Conservation (phyloP, 1,140 invertebrate species). For the Musca domestica region DNA sequence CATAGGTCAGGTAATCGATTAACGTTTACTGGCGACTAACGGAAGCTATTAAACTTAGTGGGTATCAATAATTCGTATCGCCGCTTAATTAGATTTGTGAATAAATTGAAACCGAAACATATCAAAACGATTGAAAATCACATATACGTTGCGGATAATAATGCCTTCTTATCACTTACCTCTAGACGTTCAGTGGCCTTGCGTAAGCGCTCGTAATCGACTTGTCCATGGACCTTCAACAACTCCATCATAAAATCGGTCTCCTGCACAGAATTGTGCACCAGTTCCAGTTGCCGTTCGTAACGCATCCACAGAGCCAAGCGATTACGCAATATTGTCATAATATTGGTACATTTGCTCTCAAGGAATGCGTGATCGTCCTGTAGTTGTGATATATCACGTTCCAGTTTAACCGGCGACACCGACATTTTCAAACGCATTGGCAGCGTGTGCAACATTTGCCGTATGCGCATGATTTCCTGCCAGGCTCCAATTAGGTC, state of each 20-base stretch:
- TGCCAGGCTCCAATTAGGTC: conserved; percentile 68
- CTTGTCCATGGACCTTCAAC: conserved; percentile 72
- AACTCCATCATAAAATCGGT: conserved; percentile 84
- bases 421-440: conserved; percentile 69
- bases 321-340: conserved; percentile 64
- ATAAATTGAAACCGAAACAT: no score
- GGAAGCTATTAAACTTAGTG: no score
- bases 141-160: no score
- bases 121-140: no score
- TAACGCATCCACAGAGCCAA: conserved; percentile 71
- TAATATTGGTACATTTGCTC: conserved; percentile 64
- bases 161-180: conserved; percentile 60
- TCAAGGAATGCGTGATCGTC: conserved; percentile 71
- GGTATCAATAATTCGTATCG: no score
- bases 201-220: conserved; percentile 76
- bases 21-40: no score
- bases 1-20: no score
- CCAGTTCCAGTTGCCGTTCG: conserved; percentile 71
- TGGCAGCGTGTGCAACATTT: conserved; percentile 72
- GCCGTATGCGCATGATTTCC: conserved; percentile 70
- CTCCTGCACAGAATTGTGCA: conserved; percentile 75
- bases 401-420: conserved; percentile 70
- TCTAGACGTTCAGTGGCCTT: conserved; percentile 77
- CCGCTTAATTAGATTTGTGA: no score
- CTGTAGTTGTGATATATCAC: conserved; percentile 71